A percentile compares a stretch with the other conserved stretches of the same genome.
Conservation (phyloP, 2,888 invertebrate species). For the Lithophane ornitopus region DNA sequence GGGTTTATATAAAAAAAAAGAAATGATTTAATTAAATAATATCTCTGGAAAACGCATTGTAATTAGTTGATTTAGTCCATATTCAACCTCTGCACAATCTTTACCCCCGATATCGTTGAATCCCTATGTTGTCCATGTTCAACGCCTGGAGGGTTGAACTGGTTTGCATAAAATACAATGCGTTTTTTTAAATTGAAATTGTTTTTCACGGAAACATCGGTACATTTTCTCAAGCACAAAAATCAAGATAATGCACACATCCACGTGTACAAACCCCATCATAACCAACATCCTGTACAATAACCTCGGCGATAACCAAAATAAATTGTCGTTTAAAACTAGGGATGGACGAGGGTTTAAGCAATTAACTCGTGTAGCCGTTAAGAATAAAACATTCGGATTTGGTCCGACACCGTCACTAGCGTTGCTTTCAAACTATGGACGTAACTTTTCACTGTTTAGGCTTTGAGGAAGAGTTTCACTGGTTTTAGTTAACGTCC, state of each 20-base stretch:
- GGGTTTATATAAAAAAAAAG: too few species aligned
- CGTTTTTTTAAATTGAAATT: background rate
- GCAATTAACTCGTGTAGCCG: conserved; percentile 86
- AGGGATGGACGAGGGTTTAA: conserved; percentile 88
- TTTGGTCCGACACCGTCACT: conserved; percentile 74
- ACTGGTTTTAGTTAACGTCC: conserved; percentile 33
- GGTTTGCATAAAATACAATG: too few species aligned
- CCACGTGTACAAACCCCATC: conserved; percentile 17
- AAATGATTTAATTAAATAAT: too few species aligned
- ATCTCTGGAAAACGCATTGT: too few species aligned
- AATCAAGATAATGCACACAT: conserved; percentile 1
- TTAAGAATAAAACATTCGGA: conserved; percentile 88
- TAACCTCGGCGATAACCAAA: conserved; percentile 77
- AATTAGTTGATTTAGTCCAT: too few species aligned
- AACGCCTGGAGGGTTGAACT: too few species aligned
- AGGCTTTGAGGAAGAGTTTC: conserved; percentile 43
- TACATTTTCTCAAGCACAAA: background rate
- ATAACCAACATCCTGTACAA: conserved; percentile 75
- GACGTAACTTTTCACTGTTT: conserved; percentile 70
- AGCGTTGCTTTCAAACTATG: conserved; percentile 65
- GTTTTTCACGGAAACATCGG: background rate
- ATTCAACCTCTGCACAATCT: too few species aligned
- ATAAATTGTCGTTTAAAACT: conserved; percentile 88
- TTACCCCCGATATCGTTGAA: too few species aligned
- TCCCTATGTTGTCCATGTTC: too few species aligned